Evolutionary conservation across 2,888 invertebrate species (phyloP).

Genomic region (Brachypterus glaber): DNA sequence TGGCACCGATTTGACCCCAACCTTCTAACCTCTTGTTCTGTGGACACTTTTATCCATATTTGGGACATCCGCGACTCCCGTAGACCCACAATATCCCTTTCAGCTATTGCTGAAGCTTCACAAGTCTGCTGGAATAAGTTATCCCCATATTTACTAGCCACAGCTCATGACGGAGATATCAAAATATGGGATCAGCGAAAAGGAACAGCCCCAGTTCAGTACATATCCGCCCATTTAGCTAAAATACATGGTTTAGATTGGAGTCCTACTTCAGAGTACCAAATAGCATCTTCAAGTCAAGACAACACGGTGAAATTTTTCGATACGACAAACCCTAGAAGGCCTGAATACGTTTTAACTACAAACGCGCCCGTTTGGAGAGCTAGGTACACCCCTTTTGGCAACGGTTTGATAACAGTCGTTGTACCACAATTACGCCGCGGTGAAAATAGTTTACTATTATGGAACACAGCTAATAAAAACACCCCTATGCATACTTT

Average conservation of each 20-base stretch:
- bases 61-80: slow-evolving; percentile 87
- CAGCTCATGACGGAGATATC: slow-evolving; percentile 92
- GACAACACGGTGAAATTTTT: slow-evolving; percentile 94
- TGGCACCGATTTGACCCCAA: slow-evolving; percentile 77
- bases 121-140: slow-evolving; percentile 91
- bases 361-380: slow-evolving; percentile 87
- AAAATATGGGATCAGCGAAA: slow-evolving; percentile 94
- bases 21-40: slow-evolving; percentile 79
- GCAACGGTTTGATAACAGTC: slow-evolving; percentile 83
- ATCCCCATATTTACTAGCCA: slow-evolving; percentile 74
- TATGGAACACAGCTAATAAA: slow-evolving; percentile 67
- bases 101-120: slow-evolving; percentile 85
- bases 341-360: slow-evolving; percentile 75
- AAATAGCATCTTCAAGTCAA: slow-evolving; percentile 85
- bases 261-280: slow-evolving; percentile 78
- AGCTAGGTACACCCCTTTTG: slow-evolving; percentile 72
- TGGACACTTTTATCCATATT: slow-evolving; percentile 86
- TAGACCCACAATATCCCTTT: slow-evolving; percentile 72
- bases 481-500: slow-evolving; percentile 78
- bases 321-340: slow-evolving; percentile 76
- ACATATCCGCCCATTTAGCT: slow-evolving; percentile 84
- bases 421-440: slow-evolving; percentile 84
- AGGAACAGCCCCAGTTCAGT: slow-evolving; percentile 76
- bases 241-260: slow-evolving; percentile 92
- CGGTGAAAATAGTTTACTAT: slow-evolving; percentile 72